Conservation (phyloP, 2,797 vertebrate genomes). For the Melanotaenia nigrans region DNA sequence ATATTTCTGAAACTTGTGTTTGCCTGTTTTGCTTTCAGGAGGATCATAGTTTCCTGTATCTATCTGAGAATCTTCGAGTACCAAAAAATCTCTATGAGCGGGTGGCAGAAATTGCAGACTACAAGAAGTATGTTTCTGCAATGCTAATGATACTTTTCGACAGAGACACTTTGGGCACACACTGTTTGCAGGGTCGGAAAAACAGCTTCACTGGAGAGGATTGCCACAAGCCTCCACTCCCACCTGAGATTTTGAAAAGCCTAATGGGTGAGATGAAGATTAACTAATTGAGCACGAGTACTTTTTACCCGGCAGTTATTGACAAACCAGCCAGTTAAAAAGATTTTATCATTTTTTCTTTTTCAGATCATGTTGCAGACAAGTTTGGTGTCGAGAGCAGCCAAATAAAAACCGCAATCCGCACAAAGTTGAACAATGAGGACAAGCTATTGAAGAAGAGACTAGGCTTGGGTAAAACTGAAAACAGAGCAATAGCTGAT, state of each 20-base stretch:
- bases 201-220: conserved; percentile 74
- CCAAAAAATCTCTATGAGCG: conserved; percentile 78
- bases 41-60: conserved; percentile 67
- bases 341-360: background rate
- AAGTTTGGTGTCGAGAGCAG: conserved; percentile 76
- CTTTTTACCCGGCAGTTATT: background rate
- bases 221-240: conserved; percentile 79
- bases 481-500: conserved; percentile 55
- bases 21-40: conserved; percentile 54
- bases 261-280: conserved; percentile 67
- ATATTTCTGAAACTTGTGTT: background rate
- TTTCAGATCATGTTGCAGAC: conserved; percentile 71
- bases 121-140: conserved; percentile 80
- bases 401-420: conserved; percentile 79
- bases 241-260: conserved; percentile 75
- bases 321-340: background rate
- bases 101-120: conserved; percentile 77
- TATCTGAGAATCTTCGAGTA: conserved; percentile 74
- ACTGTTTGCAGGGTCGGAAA: conserved; percentile 80
- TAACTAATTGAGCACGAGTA: background rate
- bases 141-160: conserved; percentile 82
- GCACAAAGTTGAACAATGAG: conserved; percentile 82
- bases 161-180: conserved; percentile 80
- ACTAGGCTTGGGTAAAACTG: conserved; percentile 68
- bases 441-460: conserved; percentile 83